A percentile compares a stretch with the other conserved stretches of the same genome.
phyloP scores from a whole-genome alignment of 1,140 invertebrate genomes.

The Neelides sp. region DNA sequence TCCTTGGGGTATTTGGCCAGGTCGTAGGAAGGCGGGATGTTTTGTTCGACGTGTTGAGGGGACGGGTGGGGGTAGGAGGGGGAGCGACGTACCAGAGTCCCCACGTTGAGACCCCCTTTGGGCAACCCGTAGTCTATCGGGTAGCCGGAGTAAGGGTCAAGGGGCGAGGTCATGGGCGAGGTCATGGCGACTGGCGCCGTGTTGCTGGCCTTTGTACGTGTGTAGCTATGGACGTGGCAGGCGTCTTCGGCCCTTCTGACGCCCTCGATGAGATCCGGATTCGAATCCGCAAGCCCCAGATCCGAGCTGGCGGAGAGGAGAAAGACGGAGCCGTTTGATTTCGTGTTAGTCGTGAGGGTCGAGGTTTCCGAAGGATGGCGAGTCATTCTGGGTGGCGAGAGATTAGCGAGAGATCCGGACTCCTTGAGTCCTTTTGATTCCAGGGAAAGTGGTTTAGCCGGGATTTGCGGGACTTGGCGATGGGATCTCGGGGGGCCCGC shows the following conservation, averaged over 20 bases:
- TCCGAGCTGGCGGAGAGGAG: constrained; percentile 28
- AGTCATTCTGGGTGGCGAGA: too few relatives aligned
- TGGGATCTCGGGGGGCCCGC: too few relatives aligned
- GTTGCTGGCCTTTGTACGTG: constrained; percentile 10
- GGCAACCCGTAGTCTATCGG: constrained; percentile 65
- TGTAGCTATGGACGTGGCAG: constrained; percentile 12
- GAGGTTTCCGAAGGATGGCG: constrained; percentile 26
- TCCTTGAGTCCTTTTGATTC: too few relatives aligned
- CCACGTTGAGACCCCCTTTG: constrained; percentile 43
- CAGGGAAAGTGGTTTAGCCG: too few relatives aligned
- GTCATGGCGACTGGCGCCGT: not conserved
- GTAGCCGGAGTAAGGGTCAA: constrained; percentile 43
- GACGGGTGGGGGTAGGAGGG: constrained; percentile 37
- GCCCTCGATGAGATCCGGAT: constrained; percentile 30
- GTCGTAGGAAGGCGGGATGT: constrained; percentile 26
- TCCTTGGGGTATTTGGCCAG: constrained; percentile 30
- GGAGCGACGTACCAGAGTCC: constrained; percentile 35
- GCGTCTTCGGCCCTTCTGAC: constrained; percentile 27
- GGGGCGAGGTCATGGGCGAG: not conserved
- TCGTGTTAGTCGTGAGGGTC: constrained; percentile 28
- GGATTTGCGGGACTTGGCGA: too few relatives aligned
- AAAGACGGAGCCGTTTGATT: constrained; percentile 31
- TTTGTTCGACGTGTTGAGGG: constrained; percentile 28
- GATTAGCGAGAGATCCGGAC: too few relatives aligned
- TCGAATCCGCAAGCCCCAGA: constrained; percentile 27